Evolutionary conservation across 2,888 invertebrate genomes (phyloP), one percentile per base, ranked within the genome.

Genomic region (Microctonus hyperodae): DNA sequence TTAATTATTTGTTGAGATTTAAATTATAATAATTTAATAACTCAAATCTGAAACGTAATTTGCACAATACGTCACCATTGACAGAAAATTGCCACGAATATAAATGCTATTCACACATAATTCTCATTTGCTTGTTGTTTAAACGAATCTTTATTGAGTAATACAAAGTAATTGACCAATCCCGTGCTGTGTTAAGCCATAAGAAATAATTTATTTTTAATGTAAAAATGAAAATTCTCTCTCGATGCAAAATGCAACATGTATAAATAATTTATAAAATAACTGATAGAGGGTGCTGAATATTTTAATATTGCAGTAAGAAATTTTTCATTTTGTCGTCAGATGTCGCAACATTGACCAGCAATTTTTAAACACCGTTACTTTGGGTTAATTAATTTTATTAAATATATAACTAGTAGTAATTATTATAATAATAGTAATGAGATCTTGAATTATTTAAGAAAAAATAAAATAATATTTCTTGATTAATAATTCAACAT

Each of bases 91-190:
- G n/a, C n/a, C n/a, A 55, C 7, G 16, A 44, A 44, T n/a, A 44
- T 44, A 28, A 31, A 31, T 55, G 31, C 55, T 31, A 55, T 55
- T 31, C 28, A 16, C 55, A 31, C 31, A 55, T 55, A 31, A 55
- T 55, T 20, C 31, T 55, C 16, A 55, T 55, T 25, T 51, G 25
- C 13, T 51, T 25, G 23, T 53, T 53, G 31, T 55, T 55, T 16
- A 31, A 31, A 55, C 31, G 28, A 55, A 9, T 28, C 10, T 31
- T 31, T 16, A 28, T 20, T 55, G 55, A 55, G 31, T 55, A 31
- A 33, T 16, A n/a, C 55, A 55, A 31, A 55, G 16, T 16, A 31
- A n/a, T 1, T 31, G 5, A 31, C 44, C 44, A 44, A 44, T 44
- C 44, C 44, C 13, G 37, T 37, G n/a, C n/a, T 3, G 37, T 37